Base-by-base conservation (phyloP, 2,888 invertebrate genomes). In the Ophraella communa region DNA sequence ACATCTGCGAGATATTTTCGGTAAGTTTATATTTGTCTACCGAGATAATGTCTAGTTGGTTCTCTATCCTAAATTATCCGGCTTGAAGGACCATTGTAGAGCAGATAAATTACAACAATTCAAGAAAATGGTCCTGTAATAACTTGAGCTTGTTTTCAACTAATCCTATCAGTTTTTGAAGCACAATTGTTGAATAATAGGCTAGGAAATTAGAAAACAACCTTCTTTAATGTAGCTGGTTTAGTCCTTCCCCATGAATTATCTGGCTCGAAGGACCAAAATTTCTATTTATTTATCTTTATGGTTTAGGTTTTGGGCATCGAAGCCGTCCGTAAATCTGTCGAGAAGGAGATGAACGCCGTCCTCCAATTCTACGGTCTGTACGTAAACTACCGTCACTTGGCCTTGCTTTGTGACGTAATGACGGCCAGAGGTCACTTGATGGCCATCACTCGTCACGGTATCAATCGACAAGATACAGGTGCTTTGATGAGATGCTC, bases 391-490 rank as follows among this genome's bases (percentile, higher is more conserved):
- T 99, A 99, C 82, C 94, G 99, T 42, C 99, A 99, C 84, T 89
- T 99, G 83, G 98, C 99, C 21, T 88, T 99, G 83, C 89, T 99
- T 79, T 99, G 99, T 85, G 99, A 99, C 84, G 97, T 99, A 3
- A 99, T 99, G 99, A 99, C 99, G 1, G 97, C 98, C 20, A 99
- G 99, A 83, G 99, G 99, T 80, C 98, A 99, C 84, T 89, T 99
- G 81, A 99, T 99, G 99, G 99, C 99, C 71, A 99, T 99, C 81
- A 99, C 99, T 42, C 95, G 99, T 86, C 99, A 99, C 87, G 99
- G 99, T 78, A 99, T 99, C 81, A 99, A 99, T 84, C 87, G 95
- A 67, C 79, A 79, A 66, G 98, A 98, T 77, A 98, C 98, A 63
- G 99, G 99, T 70, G 97, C 98, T 10, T 89, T 99, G 63, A 99